Evolutionary conservation across 2,797 vertebrate species (phyloP), one percentile per base, ranked within the genome.

Genomic region (Gobionotothen gibberifrons): DNA sequence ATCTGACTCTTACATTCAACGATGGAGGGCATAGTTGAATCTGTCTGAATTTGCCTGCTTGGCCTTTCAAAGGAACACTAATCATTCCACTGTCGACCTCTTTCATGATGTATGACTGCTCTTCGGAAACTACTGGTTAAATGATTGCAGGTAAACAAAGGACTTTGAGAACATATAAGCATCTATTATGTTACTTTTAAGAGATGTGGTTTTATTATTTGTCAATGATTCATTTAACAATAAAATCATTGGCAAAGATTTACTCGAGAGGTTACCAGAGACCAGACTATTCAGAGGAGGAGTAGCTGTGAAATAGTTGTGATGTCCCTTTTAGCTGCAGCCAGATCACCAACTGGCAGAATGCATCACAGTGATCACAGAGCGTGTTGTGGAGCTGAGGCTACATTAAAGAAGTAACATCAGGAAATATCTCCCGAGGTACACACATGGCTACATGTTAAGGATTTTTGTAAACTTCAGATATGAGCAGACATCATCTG

Each of bases 1-100:
- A 72, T 21, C 32, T 55, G 39, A 6, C 22, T n/a, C 21, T 60
- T 9, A 42, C 71, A 68, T 63, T 71, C 10, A 77, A 62, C 74
- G 40, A 86, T 75, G 19, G 55, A 46, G 74, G 55, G 16, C 22
- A 81, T 43, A 44, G 60, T 26, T 73, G 36, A 84, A 76, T 80
- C 69, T 58, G 58, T 26, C 48, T 76, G 44, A 75, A 48, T 76
- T 32, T 78, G 58, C 49, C 16, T 17, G 69, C 48, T 44, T 64
- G 62, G 51, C 47, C 56, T 36, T 26, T 65, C 22, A 61, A 67
- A 47, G 13, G 15, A 64, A 72, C 80, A 65, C 15, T 54, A 44
- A 53, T 65, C 48, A 80, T 73, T 58, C 51, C 32, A 66, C 52
- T 7, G 47, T 78, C 56, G 8, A 46, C 13, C 36, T 62, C 54